Evolutionary conservation across 1,140 invertebrate genomes (phyloP), one percentile per base, ranked within the genome.

Genomic region (Lysiphlebus fabarum): DNA sequence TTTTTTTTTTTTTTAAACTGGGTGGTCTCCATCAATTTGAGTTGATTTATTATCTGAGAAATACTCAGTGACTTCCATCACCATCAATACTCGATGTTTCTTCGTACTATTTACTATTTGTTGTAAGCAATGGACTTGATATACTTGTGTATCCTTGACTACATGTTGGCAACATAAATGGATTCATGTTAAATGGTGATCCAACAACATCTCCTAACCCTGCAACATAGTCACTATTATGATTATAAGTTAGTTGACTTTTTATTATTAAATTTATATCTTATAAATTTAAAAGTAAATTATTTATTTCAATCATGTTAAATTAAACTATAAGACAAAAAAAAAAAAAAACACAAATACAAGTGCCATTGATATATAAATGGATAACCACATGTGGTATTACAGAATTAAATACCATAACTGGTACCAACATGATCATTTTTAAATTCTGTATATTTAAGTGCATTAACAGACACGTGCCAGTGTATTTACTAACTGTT

Each of bases 121-220:
- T 88, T 51, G 90, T 89, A 37, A 94, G 86, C 55, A 94, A 83
- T n/a, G 91, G 88, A 66, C 85, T 87, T 66, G 87, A 85, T 61
- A 87, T 86, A 56, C 68, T 67, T 36, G 73, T 68, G 77, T 95
- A 95, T 56, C 88, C 85, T 74, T 94, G 92, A 73, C 87, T 92
- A 80, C 91, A 94, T 43, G 91, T 92, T 14, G 92, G 91, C 70
- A 95, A 82, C 61, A 91, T 90, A 82, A 95, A 94, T 41, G 91
- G 92, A 74, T 94, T 94, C 82, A 94, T 91, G 66, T 88, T 87
- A 80, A 92, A 92, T 26, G 90, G 89, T 42, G 90, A 90, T 17
- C 88, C 87, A 26, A 92, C 89, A 53, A 94, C 82, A 63, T 91
- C 87, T 70, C 90, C 82, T 79, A 86, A 77, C 76, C 84, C 84